Evolutionary conservation across 2,888 invertebrate species (phyloP), one percentile per base, ranked within the genome.

Genomic region (Oscheius sp.): DNA sequence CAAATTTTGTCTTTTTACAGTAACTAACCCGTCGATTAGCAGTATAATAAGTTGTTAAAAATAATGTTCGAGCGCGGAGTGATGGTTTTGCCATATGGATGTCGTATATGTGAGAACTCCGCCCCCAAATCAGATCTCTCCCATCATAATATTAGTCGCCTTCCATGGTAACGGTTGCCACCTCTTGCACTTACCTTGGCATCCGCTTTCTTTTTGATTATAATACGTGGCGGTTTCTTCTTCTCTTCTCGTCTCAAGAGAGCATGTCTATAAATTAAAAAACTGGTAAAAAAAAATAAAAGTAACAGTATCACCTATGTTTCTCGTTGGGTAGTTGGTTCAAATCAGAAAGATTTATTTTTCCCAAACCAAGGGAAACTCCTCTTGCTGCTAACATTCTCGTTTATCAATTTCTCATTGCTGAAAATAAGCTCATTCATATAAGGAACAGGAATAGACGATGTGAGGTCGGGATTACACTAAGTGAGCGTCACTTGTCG

Each of bases 151-250:
- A 35, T 35, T 35, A 35, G 35, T 35, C 35, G 35, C 21, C 49
- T 16, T 21, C 49, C 49, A 49, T 58, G 29, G 53, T 21, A 21
- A 53, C 53, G 53, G 53, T 9, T 35, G 35, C 35, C 35, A 9
- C 35, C n/a, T n/a, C n/a, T 3, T 16, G 21, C 21, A 12, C 79
- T 69, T 25, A 87, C 88, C 83, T 88, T 86, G 27, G 81, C 80
- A 76, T 88, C 88, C 2, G 88, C 87, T 61, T 85, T 83, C 74
- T 88, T 88, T 55, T 83, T 81, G 71, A 88, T 83, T 43, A 84
- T 81, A 53, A 86, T 72, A 55, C 82, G 78, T 21, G 85, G 86
- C 55, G 81, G 83, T 59, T 75, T 73, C 64, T 80, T 79, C 70
- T 84, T 80, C 49, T 74, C 77, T 9, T 80, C 79, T 41, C 74